Conservation (phyloP, 2,797 vertebrate species). For the Rhinatrema bivittatum region DNA sequence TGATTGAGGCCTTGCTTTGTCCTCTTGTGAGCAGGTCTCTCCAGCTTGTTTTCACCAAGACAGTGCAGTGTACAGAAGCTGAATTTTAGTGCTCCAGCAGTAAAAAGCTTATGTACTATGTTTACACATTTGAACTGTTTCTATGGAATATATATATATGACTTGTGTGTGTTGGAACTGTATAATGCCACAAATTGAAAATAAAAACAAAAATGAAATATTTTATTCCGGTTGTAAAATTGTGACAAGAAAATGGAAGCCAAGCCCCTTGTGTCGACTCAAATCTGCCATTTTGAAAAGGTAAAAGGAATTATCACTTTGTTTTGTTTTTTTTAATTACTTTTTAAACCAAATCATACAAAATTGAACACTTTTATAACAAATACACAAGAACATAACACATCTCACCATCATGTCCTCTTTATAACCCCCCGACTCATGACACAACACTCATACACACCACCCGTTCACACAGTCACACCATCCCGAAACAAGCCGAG, state of each 20-base stretch:
- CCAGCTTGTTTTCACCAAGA: too few relatives aligned
- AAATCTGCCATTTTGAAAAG: neutral
- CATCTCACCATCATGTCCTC: too few relatives aligned
- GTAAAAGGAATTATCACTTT: too few relatives aligned
- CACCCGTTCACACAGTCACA: too few relatives aligned
- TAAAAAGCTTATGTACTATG: conserved; percentile 38
- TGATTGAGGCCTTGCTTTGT: too few relatives aligned
- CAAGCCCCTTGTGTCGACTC: conserved; percentile 15
- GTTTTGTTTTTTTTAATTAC: conserved; percentile 7
- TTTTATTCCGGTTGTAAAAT: conserved; percentile 43
- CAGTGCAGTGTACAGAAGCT: conserved; percentile 42
- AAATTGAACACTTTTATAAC: too few relatives aligned
- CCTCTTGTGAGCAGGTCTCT: too few relatives aligned
- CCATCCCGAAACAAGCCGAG: too few relatives aligned
- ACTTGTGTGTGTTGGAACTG: conserved; percentile 50
- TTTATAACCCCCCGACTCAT: too few relatives aligned
- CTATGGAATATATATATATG: conserved; percentile 48
- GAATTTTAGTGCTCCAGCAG: conserved; percentile 19
- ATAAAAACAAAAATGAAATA: conserved; percentile 30
- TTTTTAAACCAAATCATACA: too few relatives aligned
- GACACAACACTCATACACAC: too few relatives aligned
- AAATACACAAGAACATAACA: too few relatives aligned
- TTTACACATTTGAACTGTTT: conserved; percentile 48
- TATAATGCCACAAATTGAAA: conserved; percentile 37
- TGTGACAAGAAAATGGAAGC: conserved; percentile 38